Evolutionary conservation across 2,888 invertebrate species (phyloP).

Genomic region (Eupithecia pulchellata): DNA sequence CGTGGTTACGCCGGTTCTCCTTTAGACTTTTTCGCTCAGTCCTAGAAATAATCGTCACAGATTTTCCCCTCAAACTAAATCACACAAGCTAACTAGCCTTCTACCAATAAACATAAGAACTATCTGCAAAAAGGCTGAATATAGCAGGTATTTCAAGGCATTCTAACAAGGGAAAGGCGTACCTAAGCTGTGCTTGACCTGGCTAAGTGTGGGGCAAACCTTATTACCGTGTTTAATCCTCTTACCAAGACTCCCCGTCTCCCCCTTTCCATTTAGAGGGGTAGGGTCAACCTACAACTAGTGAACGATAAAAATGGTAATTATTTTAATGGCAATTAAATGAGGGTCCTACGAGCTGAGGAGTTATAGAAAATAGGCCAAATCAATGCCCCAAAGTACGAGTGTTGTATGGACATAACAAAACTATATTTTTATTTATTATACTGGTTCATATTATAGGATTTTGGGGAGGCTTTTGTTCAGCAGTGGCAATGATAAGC

Average conservation of each 20-base stretch:
- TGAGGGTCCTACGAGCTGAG: neutral
- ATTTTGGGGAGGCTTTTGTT: neutral
- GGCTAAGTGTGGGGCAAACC: slow-evolving; percentile 72
- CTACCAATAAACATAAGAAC: neutral
- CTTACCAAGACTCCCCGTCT: slow-evolving; percentile 62
- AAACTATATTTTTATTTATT: neutral
- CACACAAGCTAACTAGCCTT: neutral
- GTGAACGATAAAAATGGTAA: slow-evolving; percentile 4
- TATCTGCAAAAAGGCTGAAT: neutral
- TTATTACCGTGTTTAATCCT: slow-evolving; percentile 78
- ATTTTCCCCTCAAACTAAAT: neutral
- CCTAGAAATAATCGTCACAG: neutral
- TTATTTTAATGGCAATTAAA: neutral
- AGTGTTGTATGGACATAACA: neutral
- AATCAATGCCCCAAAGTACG: neutral
- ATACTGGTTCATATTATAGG: neutral
- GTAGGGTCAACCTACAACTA: neutral
- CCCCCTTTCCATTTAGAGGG: neutral
- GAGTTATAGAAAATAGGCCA: neutral
- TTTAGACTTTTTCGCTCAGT: neutral
- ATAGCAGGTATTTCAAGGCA: slow-evolving; percentile 1
- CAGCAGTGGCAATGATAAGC: neutral
- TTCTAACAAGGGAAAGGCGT: slow-evolving; percentile 6
- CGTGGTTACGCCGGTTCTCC: neutral
- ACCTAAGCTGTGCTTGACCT: slow-evolving; percentile 74